phyloP scores from a whole-genome alignment of 2,888 invertebrate genomes.

The Eupithecia pulchellata region DNA sequence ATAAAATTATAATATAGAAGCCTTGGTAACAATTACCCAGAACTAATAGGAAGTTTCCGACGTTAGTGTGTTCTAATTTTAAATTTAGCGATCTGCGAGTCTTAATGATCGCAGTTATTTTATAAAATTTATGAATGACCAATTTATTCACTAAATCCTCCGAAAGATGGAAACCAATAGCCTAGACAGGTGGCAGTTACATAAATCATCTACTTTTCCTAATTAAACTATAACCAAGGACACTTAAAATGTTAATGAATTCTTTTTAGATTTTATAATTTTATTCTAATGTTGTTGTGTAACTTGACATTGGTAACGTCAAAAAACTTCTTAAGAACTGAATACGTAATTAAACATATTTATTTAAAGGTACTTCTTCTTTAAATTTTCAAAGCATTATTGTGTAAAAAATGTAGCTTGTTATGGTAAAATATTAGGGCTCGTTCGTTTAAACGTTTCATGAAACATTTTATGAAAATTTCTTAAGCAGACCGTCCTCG shows the following conservation, averaged over 20 bases:
- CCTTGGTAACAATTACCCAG: conserved; percentile 60
- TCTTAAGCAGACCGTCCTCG: conserved; percentile 5
- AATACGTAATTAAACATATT: background rate
- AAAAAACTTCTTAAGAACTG: background rate
- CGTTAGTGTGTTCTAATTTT: conserved; percentile 73
- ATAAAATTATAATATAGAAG: conserved; percentile 45
- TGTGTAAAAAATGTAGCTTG: background rate
- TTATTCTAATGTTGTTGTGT: conserved; percentile 2
- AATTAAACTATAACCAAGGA: conserved; percentile 18
- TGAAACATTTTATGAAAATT: conserved; percentile 15
- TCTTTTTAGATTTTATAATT: conserved; percentile 8
- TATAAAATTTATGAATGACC: background rate
- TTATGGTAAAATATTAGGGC: background rate
- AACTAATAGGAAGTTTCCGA: conserved; percentile 70
- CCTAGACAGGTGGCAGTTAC: background rate
- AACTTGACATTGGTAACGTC: background rate
- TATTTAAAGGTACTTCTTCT: background rate
- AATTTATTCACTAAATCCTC: background rate
- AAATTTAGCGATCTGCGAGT: conserved; percentile 15
- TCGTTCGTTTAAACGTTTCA: conserved; percentile 1
- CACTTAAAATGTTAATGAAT: conserved; percentile 21
- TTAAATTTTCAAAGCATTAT: background rate
- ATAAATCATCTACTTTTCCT: conserved; percentile 3
- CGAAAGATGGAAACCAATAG: background rate
- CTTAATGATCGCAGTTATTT: background rate